phyloP scores from a whole-genome alignment of 2,888 invertebrate genomes.

The Pterobdella sp. region DNA sequence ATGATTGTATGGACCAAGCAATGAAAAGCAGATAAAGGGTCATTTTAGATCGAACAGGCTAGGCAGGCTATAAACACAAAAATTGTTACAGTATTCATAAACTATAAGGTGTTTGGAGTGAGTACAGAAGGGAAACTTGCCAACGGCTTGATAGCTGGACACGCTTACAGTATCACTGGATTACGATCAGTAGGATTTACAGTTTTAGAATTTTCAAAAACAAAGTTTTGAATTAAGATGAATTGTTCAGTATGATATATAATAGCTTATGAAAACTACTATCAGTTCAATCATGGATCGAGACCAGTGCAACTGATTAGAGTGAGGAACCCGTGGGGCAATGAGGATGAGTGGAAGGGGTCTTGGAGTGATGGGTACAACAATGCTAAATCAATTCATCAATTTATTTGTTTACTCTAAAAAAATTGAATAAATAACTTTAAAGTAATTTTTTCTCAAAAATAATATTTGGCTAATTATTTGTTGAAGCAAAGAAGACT shows the following conservation, averaged over 20 bases:
- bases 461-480: too few relatives aligned
- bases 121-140: constrained; percentile 65
- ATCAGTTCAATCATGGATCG: constrained; percentile 29
- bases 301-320: constrained; percentile 57
- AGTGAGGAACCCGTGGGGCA: constrained; percentile 88
- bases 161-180: constrained; percentile 42
- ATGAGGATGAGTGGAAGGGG: constrained; percentile 88
- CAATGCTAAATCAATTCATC: background rate
- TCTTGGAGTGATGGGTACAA: constrained; percentile 73
- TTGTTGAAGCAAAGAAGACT: too few relatives aligned
- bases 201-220: background rate
- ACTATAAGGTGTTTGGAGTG: constrained; percentile 10
- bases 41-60: too few relatives aligned
- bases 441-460: background rate
- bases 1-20: too few relatives aligned
- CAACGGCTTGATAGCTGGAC: constrained; percentile 41
- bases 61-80: too few relatives aligned
- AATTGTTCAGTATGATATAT: background rate
- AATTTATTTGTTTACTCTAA: background rate
- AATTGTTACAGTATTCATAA: too few relatives aligned
- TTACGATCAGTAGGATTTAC: constrained; percentile 54
- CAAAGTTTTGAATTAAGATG: background rate
- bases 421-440: background rate
- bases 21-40: too few relatives aligned
- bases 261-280: background rate